These are phyloP conservation scores for Xenopus petersii DNA, from an alignment of 2,797 vertebrate species.

Conservation along the genomic window DNA sequence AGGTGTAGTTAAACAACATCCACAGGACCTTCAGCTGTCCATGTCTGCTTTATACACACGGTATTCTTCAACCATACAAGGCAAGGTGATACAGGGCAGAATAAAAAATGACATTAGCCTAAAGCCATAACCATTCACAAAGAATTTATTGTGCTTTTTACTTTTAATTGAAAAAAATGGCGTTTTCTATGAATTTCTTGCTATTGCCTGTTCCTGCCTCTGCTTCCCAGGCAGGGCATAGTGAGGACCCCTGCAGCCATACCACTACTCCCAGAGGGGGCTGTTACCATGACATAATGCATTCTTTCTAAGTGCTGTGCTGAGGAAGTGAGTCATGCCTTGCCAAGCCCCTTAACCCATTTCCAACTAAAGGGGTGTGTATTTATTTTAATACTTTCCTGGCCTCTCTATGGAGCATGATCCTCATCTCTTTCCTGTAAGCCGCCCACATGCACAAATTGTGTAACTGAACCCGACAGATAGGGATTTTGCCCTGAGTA, in stretches of 20 bases:
- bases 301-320: conserved; percentile 58
- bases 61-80: too few species aligned
- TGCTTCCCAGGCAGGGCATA: not conserved
- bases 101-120: too few species aligned
- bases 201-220: not conserved
- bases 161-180: too few species aligned
- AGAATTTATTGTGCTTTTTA: too few species aligned
- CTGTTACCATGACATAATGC: conserved; percentile 57
- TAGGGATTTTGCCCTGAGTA: not conserved
- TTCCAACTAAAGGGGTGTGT: conserved; percentile 28
- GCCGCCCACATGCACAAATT: conserved; percentile 31
- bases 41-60: too few species aligned
- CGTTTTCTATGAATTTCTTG: too few species aligned
- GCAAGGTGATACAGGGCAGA: too few species aligned
- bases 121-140: too few species aligned
- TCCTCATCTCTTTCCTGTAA: conserved; percentile 8
- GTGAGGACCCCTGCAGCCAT: conserved; percentile 19
- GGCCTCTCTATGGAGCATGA: not conserved
- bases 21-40: too few species aligned
- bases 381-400: not conserved
- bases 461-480: conserved; percentile 17
- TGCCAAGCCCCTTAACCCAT: conserved; percentile 58
- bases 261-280: conserved; percentile 5
- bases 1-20: too few species aligned
- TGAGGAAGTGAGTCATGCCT: conserved; percentile 46